These are phyloP conservation scores for Sphaeramia orbicularis DNA, from an alignment of 2,797 vertebrate species.

Conservation along the genomic window DNA sequence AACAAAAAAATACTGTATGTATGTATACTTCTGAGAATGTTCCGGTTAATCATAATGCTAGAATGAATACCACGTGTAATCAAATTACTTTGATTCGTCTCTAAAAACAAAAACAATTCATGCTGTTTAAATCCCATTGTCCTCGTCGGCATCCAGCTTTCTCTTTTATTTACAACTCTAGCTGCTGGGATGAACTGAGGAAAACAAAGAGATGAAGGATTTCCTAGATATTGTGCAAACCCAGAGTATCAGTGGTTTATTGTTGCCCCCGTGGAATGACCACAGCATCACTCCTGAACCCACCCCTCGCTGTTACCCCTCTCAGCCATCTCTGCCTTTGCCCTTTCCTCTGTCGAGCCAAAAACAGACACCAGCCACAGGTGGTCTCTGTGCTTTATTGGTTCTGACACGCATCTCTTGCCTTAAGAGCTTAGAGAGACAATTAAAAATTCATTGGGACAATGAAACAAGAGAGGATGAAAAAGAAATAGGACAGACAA, in stretches of 20 bases:
- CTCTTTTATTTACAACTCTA: neutral
- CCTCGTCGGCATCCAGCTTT: no score
- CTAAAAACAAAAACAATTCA: no score
- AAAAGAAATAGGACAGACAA: slow-evolving; percentile 66
- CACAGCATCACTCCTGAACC: slow-evolving; percentile 16
- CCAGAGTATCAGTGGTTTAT: slow-evolving; percentile 11
- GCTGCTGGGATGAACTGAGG: neutral
- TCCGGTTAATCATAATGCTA: no score
- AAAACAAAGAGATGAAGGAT: neutral
- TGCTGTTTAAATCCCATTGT: no score
- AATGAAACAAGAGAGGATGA: slow-evolving; percentile 57
- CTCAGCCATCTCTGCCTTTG: slow-evolving; percentile 75
- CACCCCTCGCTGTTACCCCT: slow-evolving; percentile 45
- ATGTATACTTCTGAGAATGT: no score
- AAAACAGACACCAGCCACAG: slow-evolving; percentile 78
- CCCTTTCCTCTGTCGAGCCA: slow-evolving; percentile 72
- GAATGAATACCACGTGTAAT: no score
- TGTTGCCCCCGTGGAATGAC: slow-evolving; percentile 29
- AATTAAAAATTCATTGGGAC: slow-evolving; percentile 81
- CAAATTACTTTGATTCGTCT: no score
- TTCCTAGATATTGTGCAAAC: slow-evolving; percentile 7
- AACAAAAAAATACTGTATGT: no score
- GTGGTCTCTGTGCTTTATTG: slow-evolving; percentile 77
- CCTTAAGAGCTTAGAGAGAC: slow-evolving; percentile 77
- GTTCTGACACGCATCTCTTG: slow-evolving; percentile 77